These are phyloP conservation scores for Heliothis subflexa DNA, from an alignment of 1,140 invertebrate species.

Conservation along the genomic window DNA sequence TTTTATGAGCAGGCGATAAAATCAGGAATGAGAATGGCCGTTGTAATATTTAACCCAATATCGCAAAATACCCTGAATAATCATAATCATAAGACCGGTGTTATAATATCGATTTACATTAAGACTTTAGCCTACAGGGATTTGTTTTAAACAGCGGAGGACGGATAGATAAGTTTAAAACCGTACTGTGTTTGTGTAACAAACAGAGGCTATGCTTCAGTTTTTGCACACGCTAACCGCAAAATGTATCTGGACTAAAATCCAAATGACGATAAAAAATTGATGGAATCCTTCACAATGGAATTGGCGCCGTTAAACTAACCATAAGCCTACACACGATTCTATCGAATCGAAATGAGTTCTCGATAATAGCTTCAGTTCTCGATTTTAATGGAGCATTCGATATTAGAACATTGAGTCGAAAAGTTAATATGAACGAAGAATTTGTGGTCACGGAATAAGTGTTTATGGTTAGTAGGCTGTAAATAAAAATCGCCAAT, in stretches of 20 bases:
- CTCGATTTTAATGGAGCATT: neutral
- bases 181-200: no score
- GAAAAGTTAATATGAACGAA: neutral
- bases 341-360: constrained; percentile 1
- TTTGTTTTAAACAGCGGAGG: no score
- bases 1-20: constrained; percentile 24
- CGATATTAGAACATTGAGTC: neutral
- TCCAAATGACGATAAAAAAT: neutral
- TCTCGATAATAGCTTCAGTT: neutral
- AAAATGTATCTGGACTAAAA: neutral
- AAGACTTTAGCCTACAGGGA: neutral
- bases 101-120: constrained; percentile 3
- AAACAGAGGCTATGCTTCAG: no score
- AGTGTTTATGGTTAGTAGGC: neutral
- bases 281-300: neutral
- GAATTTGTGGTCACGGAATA: neutral
- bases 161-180: no score
- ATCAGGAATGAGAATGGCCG: neutral
- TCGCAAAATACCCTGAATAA: neutral
- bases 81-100: neutral
- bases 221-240: no score
- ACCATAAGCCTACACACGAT: neutral
- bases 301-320: constrained; percentile 1
- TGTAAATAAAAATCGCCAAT: neutral
- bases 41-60: constrained; percentile 28